Evolutionary conservation across 2,797 vertebrate genomes (phyloP).

Genomic region (Intellagama lesueurii): DNA sequence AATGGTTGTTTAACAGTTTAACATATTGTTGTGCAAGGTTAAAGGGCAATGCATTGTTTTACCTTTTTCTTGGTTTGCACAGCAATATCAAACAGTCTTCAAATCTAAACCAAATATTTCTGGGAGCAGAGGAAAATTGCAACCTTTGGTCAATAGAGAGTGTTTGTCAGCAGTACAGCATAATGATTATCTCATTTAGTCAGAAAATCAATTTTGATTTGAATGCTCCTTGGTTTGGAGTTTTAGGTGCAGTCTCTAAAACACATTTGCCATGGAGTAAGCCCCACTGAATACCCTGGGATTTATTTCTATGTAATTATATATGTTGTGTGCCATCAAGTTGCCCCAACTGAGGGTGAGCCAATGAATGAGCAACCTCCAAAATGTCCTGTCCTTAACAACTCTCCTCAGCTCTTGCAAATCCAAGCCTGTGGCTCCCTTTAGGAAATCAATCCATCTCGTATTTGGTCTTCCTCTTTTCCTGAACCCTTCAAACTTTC

Average conservation of each 20-base stretch:
- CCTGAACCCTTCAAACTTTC: no score
- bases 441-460: no score
- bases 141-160: not conserved
- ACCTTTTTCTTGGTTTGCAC: not conserved
- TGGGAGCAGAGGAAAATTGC: not conserved
- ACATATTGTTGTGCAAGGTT: not conserved
- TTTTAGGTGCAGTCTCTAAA: not conserved
- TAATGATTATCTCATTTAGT: not conserved
- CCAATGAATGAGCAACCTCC: no score
- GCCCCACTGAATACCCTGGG: no score
- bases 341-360: no score
- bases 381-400: no score
- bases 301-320: not conserved
- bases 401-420: no score
- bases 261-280: not conserved
- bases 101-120: not conserved
- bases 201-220: no score
- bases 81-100: not conserved
- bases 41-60: slow-evolving; percentile 7
- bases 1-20: not conserved
- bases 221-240: not conserved
- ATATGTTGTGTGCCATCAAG: no score
- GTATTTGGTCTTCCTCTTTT: no score
- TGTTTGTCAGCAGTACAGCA: not conserved
- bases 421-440: no score